Evolutionary conservation across 92 coral and sea anemone species (phyloP).

Genomic region (Hydrozoanthus gracilis): DNA sequence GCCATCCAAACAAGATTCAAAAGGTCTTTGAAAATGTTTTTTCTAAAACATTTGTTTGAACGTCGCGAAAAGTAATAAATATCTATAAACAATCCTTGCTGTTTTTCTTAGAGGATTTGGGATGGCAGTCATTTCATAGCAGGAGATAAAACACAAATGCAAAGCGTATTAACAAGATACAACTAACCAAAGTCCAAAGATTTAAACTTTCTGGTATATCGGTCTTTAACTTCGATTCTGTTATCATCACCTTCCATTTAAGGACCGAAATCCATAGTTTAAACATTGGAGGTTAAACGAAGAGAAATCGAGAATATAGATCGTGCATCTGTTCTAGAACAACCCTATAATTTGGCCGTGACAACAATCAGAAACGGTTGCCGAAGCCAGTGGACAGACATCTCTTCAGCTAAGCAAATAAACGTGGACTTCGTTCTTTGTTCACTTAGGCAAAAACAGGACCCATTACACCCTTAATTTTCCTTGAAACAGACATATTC

Average conservation of each 20-base stretch:
- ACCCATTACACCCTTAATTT: not conserved
- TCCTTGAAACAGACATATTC: not conserved
- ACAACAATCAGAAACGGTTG: not conserved
- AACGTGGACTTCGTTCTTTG: not conserved
- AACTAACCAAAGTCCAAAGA: not conserved
- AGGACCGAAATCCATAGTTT: conserved; percentile 2
- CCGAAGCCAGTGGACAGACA: not conserved
- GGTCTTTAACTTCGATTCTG: not conserved
- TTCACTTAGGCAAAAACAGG: not conserved
- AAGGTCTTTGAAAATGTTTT: conserved; percentile 28
- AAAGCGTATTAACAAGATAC: not conserved
- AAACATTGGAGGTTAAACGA: conserved; percentile 23
- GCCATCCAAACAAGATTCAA: conserved; percentile 10
- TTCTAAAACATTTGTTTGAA: conserved; percentile 22
- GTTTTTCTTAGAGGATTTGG: not conserved
- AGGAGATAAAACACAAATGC: not conserved
- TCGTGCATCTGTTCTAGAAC: conserved; percentile 26
- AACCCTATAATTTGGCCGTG: not conserved
- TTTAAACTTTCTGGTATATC: not conserved
- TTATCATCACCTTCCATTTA: not conserved
- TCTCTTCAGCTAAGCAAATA: not conserved
- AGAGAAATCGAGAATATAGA: not conserved
- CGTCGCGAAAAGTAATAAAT: conserved; percentile 15
- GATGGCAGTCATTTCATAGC: not conserved
- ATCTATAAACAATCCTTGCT: conserved; percentile 38